Conservation (phyloP, 2,888 invertebrate species). For the Dysmachus trigonus region DNA sequence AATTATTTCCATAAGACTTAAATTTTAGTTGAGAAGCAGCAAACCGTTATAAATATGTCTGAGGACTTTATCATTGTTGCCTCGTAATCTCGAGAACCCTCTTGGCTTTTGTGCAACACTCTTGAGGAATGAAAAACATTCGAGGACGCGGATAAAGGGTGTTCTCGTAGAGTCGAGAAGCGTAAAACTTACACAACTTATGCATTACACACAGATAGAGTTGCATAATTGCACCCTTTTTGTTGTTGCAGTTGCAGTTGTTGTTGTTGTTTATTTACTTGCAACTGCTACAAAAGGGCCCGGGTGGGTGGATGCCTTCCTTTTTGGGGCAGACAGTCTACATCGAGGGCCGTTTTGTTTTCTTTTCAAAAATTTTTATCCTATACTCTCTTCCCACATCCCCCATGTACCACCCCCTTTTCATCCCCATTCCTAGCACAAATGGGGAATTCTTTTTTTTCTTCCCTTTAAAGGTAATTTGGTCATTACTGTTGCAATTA, state of each 20-base stretch:
- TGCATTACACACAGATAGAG: background rate
- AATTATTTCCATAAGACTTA: background rate
- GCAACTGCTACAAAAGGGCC: background rate
- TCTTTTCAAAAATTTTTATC: background rate
- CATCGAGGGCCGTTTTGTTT: background rate
- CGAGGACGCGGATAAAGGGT: slow-evolving; percentile 1
- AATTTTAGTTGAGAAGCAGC: background rate
- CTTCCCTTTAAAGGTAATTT: background rate
- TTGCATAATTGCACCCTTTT: slow-evolving; percentile 10
- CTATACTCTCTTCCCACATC: too few species aligned
- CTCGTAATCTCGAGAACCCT: background rate
- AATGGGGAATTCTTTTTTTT: background rate
- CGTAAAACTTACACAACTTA: background rate
- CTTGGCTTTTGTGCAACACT: background rate
- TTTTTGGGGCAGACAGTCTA: background rate
- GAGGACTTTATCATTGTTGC: slow-evolving; percentile 4
- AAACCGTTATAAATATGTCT: slow-evolving; percentile 15
- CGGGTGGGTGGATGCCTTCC: background rate
- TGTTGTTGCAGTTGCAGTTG: too few species aligned
- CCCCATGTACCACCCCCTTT: background rate
- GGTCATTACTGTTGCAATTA: background rate
- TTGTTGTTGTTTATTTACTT: slow-evolving; percentile 6
- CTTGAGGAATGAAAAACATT: background rate
- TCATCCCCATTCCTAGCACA: background rate
- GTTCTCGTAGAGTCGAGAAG: background rate